phyloP scores from a whole-genome alignment of 2,888 invertebrate species.

The Lapara coniferarum region DNA sequence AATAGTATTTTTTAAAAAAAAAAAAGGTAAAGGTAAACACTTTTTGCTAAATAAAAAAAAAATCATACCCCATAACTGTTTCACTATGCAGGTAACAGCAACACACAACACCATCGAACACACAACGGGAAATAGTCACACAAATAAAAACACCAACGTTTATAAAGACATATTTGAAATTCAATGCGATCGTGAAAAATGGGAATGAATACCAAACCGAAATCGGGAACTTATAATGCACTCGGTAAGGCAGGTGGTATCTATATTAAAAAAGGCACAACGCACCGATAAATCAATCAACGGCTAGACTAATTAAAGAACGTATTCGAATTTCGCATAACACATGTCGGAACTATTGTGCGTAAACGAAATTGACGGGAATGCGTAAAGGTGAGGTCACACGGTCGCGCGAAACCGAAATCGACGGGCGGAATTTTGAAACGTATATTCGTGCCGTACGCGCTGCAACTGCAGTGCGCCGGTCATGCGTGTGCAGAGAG shows the following conservation, averaged over 20 bases:
- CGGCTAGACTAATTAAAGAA: conserved; percentile 22
- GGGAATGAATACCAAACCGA: conserved; percentile 63
- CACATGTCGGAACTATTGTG: conserved; percentile 13
- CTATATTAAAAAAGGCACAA: conserved; percentile 17
- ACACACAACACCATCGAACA: conserved; percentile 62
- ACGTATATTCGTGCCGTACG: conserved; percentile 70
- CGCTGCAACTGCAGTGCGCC: conserved; percentile 71
- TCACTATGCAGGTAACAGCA: conserved; percentile 35
- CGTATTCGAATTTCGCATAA: conserved; percentile 1
- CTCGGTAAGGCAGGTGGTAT: conserved; percentile 66
- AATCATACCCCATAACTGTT: conserved; percentile 65
- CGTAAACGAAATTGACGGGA: conserved; percentile 20
- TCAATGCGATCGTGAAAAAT: conserved; percentile 80
- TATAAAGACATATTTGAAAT: conserved; percentile 81
- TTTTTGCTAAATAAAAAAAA: conserved; percentile 18
- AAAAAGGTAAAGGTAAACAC: not conserved
- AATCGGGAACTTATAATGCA: conserved; percentile 66
- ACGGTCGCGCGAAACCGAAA: conserved; percentile 26
- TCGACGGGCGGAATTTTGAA: conserved; percentile 34
- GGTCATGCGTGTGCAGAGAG: conserved; percentile 66
- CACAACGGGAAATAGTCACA: conserved; percentile 68
- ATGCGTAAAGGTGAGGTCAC: conserved; percentile 23
- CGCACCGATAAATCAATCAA: conserved; percentile 22
- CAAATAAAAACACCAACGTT: conserved; percentile 65
- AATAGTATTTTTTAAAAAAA: not conserved